Evolutionary conservation across 2,797 vertebrate species (phyloP).

Genomic region (Pelochelys cantorii): DNA sequence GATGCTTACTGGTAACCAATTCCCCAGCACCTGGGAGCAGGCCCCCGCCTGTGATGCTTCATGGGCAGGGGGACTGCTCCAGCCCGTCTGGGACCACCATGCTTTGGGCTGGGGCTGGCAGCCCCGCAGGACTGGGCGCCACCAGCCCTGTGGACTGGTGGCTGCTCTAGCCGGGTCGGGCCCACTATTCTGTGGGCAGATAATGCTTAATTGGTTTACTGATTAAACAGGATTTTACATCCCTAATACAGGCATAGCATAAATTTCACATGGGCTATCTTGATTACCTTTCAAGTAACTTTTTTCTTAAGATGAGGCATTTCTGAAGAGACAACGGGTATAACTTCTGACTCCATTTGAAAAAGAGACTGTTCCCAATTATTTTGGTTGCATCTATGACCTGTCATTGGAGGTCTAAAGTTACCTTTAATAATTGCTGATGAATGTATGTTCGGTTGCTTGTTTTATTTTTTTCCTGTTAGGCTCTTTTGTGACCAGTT

Average conservation of each 20-base stretch:
- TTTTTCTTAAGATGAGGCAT: not conserved
- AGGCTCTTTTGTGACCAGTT: not conserved
- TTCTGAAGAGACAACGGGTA: not conserved
- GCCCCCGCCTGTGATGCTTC: too few relatives aligned
- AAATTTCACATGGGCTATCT: not conserved
- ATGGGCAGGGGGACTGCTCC: too few relatives aligned
- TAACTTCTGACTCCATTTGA: not conserved
- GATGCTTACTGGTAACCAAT: too few relatives aligned
- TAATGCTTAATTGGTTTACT: too few relatives aligned
- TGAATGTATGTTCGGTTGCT: not conserved
- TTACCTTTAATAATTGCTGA: not conserved
- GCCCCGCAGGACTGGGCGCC: too few relatives aligned
- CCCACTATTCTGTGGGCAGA: too few relatives aligned
- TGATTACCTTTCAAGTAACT: not conserved
- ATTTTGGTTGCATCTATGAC: not conserved
- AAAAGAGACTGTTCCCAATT: not conserved
- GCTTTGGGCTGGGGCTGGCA: too few relatives aligned
- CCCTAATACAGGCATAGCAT: not conserved
- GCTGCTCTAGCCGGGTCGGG: too few relatives aligned
- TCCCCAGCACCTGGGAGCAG: too few relatives aligned
- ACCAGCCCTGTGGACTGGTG: too few relatives aligned
- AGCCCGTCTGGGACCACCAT: too few relatives aligned
- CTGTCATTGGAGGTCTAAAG: not conserved
- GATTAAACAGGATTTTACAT: too few relatives aligned
- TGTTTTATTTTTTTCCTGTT: not conserved